Conservation (phyloP, 30 jellyfish, hydroid and myxozoan genomes). For the Turritopsis dohrnii region DNA sequence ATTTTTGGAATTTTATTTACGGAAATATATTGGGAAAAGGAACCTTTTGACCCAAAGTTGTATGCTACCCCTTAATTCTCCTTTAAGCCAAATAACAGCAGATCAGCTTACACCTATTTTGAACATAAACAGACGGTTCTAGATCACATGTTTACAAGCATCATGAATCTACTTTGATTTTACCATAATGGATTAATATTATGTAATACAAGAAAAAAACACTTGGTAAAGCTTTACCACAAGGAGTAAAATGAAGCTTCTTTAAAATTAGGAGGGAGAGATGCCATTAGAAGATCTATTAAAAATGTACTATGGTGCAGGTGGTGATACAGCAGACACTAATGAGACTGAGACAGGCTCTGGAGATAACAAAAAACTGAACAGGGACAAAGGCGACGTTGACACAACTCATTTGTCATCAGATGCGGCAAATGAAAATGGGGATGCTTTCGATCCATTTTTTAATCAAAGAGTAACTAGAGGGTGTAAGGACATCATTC, state of each 20-base stretch:
- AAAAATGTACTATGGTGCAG: conserved; percentile 54
- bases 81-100: too few species aligned
- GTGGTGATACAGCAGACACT: background rate
- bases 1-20: too few species aligned
- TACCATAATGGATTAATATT: too few species aligned
- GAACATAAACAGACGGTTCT: too few species aligned
- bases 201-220: too few species aligned
- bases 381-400: background rate
- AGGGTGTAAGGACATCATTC: conserved; percentile 51
- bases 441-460: conserved; percentile 90
- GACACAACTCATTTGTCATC: background rate
- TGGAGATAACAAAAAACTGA: background rate
- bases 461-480: conserved; percentile 91
- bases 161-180: too few species aligned
- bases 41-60: too few species aligned
- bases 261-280: conserved; percentile 79
- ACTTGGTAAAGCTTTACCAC: too few species aligned
- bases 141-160: too few species aligned
- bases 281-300: conserved; percentile 97
- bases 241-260: background rate
- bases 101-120: too few species aligned
- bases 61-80: too few species aligned
- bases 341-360: background rate
- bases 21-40: too few species aligned
- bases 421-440: conserved; percentile 16